Conservation (phyloP, 2,113 vertebrate species). For the Hydropotes inermis region DNA sequence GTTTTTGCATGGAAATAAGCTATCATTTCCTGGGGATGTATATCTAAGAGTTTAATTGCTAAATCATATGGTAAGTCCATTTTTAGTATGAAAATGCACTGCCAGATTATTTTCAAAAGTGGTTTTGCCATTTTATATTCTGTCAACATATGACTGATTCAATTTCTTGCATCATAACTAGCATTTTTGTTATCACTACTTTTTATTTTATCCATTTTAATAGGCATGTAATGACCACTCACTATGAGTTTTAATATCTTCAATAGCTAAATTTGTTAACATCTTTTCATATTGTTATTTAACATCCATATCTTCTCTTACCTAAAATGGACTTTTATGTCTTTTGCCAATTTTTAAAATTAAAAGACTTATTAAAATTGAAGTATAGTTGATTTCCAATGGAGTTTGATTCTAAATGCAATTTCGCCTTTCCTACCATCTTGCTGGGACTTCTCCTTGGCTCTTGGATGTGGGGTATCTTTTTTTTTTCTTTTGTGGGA, state of each 20-base stretch:
- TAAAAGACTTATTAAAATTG: too few species aligned
- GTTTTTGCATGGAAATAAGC: not conserved
- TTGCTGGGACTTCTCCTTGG: too few species aligned
- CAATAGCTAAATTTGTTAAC: not conserved
- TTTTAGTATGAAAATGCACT: not conserved
- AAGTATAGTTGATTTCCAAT: too few species aligned
- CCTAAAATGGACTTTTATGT: too few species aligned
- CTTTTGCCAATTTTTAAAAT: too few species aligned
- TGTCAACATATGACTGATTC: not conserved
- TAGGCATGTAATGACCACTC: not conserved
- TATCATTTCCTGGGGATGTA: not conserved
- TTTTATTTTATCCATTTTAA: not conserved
- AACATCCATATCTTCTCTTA: too few species aligned
- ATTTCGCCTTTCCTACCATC: too few species aligned
- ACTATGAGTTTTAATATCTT: not conserved
- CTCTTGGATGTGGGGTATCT: too few species aligned
- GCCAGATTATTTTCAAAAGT: not conserved
- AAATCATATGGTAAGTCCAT: not conserved
- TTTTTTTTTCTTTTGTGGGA: too few species aligned
- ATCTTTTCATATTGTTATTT: not conserved
- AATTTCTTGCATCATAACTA: not conserved
- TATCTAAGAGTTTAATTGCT: too few species aligned
- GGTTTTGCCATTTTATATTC: not conserved
- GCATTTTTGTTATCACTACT: not conserved
- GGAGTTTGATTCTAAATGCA: too few species aligned